Evolutionary conservation across 1,140 invertebrate species (phyloP), one percentile per base, ranked within the genome.

Genomic region (Orchestia grillus): DNA sequence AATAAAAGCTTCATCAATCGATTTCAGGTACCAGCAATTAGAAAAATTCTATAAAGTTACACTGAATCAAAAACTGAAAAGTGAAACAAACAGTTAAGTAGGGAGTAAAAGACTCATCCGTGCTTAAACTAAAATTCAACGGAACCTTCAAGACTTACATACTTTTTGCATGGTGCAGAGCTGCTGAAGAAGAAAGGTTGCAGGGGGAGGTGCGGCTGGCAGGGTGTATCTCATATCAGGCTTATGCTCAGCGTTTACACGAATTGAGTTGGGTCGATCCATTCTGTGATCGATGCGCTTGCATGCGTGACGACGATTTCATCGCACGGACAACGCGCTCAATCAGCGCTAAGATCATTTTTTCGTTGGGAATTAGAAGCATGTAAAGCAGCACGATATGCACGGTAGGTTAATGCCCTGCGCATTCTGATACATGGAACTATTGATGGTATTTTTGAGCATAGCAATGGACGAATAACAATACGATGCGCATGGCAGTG

Each of bases 241-340:
- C 44, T 94, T 94, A 15, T 44, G 92, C n/a, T n/a, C 92, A 94
- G 92, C 92, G 44, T 44, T 90, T 41, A 94, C 92, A 94, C 8
- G 44, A 45, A 94, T 94, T 42, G 92, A 94, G 44, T 42, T 28
- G 92, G 92, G 92, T 94, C 44, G 92, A 94, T 44, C 43, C 44
- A 47, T 45, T 45, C 36, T 44, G 92, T 94, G 92, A 94, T 94
- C 92, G 92, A 94, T 94, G 44, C 92, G 92, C 92, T 94, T 15
- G 44, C 92, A 45, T 94, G 43, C 92, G 92, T 94, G 92, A 94
- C 92, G 43, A 11, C n/a, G 43, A 40, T 45, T 94, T 44, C 8
- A 11, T 94, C 44, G 44, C 92, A 45, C 43, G 88, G 43, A 90
- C 88, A 42, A 44, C 88, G n/a, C 88, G 88, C 88, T 90, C 88